Conservation (phyloP, 64 coral and sea anemone genomes). For the Montipora sp. region DNA sequence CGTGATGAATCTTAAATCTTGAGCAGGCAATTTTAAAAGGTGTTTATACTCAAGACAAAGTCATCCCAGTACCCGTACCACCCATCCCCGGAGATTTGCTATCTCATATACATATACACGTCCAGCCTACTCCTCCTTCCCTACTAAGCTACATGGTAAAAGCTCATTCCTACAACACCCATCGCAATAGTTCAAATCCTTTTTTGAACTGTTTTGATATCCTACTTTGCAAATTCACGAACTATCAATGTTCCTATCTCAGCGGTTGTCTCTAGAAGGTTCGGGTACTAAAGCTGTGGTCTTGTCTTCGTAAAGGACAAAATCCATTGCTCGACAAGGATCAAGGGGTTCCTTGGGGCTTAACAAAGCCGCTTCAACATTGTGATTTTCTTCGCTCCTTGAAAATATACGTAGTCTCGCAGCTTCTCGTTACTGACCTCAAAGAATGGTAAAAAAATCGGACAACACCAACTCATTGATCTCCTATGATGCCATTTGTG, state of each 20-base stretch:
- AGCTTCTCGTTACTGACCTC: background rate
- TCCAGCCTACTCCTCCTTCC: too few relatives aligned
- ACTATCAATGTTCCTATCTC: background rate
- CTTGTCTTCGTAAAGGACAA: conserved; percentile 1
- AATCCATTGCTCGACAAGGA: background rate
- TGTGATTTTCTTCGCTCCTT: too few relatives aligned
- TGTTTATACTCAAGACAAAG: too few relatives aligned
- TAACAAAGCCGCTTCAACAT: background rate
- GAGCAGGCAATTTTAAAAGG: too few relatives aligned
- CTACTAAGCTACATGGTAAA: too few relatives aligned
- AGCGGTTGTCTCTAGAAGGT: background rate
- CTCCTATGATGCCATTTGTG: conserved; percentile 1
- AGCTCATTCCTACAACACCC: too few relatives aligned
- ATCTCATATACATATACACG: too few relatives aligned
- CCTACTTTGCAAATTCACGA: background rate
- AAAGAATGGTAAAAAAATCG: background rate
- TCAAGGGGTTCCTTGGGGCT: background rate
- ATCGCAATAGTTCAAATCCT: background rate
- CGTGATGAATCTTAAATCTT: too few relatives aligned
- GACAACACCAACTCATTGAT: background rate
- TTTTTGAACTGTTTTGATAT: too few relatives aligned
- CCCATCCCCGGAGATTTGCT: too few relatives aligned
- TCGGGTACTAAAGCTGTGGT: background rate
- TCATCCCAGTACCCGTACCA: too few relatives aligned
- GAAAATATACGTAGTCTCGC: background rate